Base-by-base conservation (phyloP, 2,888 invertebrate species). In the Napeogenes inachia region DNA sequence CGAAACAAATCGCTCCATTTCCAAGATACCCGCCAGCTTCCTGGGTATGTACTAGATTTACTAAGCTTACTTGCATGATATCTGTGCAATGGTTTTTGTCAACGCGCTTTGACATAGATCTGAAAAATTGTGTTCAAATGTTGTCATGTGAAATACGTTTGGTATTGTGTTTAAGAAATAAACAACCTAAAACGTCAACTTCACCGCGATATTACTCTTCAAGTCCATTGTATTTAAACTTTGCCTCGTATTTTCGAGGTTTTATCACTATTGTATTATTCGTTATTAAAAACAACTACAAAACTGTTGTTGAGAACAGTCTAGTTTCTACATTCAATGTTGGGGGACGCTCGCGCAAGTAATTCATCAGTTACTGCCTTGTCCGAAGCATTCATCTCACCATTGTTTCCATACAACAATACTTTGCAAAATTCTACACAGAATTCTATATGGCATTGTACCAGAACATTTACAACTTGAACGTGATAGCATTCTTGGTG, bases 11-110 rank as follows among this genome's bases (percentile, higher is more conserved):
- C 86, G 95, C 94, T 77, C 96, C 96, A 79, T 96, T 96, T 91
- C 96, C 96, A 85, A 93, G 94, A 91, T 96, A 95, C 91, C 96
- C 96, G 80, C 96, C 96, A 77, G 92, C 94, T 82, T 94, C 94
- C 83, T 94, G 94, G 94, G 94, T 93, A 92, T 85, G 91, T 88
- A 71, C 54, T 64, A 70, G 69, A 71, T 64, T 66, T 63, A 65
- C 45, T 63, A 56, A 59, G 61, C 61, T 63, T 56, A 59, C 54
- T 53, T 68, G 60, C 66, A 58, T 68, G 58, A 61, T 66, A 57
- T 61, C 60, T 62, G 63, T 67, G 72, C 68, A 68, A 64, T 71
- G 57, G 62, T 64, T 60, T 57, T 61, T 62, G 64, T 60, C 62
- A 53, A 56, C 61, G 59, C 62, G 67, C 67, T 67, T 66, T 45